A percentile compares a stretch with the other conserved stretches of the same genome.
phyloP scores from a whole-genome alignment of 2,113 vertebrate genomes.

The Suncus etruscus region DNA sequence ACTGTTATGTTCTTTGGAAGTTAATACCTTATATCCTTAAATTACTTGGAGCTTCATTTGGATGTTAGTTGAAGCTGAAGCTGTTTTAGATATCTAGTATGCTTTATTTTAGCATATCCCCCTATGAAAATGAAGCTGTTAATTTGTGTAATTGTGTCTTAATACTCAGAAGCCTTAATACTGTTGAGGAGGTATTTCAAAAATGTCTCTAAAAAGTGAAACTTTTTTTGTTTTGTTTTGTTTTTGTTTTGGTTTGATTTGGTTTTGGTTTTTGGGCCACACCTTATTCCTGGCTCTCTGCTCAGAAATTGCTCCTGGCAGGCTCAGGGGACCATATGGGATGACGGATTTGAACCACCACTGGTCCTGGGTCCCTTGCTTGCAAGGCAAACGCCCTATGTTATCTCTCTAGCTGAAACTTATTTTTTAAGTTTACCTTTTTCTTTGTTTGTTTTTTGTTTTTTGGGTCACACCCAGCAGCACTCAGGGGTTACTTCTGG shows the following conservation, averaged over 20 bases:
- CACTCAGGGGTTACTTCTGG: no score
- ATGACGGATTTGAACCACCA: no score
- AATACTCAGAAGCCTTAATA: background rate
- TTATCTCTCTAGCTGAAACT: no score
- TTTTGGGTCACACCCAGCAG: no score
- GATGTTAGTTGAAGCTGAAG: background rate
- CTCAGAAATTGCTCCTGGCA: no score
- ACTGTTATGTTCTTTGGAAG: background rate
- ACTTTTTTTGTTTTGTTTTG: background rate
- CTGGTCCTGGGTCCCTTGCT: no score
- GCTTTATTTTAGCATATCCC: background rate
- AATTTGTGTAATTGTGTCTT: background rate
- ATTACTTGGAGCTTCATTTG: background rate
- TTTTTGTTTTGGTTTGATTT: no score
- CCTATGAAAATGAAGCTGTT: slow-evolving; percentile 32
- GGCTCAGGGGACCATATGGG: no score
- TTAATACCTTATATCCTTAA: background rate
- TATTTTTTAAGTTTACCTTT: slow-evolving; percentile 26
- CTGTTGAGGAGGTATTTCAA: background rate
- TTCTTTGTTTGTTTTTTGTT: no score
- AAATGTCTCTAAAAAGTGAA: slow-evolving; percentile 32
- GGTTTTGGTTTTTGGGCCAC: no score
- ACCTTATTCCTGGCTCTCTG: no score
- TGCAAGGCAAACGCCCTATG: no score
- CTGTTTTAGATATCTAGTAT: background rate